Conservation (phyloP, 1,140 invertebrate species). For the Drosophila tristis region DNA sequence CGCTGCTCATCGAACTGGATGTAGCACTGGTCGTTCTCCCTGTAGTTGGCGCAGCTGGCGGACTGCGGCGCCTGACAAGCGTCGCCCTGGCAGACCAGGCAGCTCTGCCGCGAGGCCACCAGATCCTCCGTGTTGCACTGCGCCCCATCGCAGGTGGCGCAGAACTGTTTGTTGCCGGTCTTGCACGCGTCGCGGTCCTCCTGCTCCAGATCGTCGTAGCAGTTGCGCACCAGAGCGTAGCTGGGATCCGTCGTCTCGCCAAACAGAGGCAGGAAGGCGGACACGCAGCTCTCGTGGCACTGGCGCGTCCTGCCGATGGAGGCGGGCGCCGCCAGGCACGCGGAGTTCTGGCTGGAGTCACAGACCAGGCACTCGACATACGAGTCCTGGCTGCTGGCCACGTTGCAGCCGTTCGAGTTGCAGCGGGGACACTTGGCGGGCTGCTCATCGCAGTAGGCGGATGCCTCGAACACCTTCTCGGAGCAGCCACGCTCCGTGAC, state of each 20-base stretch:
- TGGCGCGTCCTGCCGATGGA: constrained; percentile 50
- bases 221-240: constrained; percentile 63
- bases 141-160: constrained; percentile 44
- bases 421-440: constrained; percentile 63
- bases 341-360: constrained; percentile 51
- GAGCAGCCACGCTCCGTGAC: constrained; percentile 68
- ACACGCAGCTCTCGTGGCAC: constrained; percentile 65
- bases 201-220: constrained; percentile 66
- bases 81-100: constrained; percentile 62
- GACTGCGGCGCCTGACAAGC: constrained; percentile 55
- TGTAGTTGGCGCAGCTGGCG: constrained; percentile 53
- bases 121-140: constrained; percentile 65
- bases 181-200: constrained; percentile 59
- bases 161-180: constrained; percentile 39
- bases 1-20: constrained; percentile 66
- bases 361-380: constrained; percentile 72
- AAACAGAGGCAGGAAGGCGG: constrained; percentile 56
- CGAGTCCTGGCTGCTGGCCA: constrained; percentile 42
- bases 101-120: constrained; percentile 62
- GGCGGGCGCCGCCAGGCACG: constrained; percentile 35
- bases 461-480: constrained; percentile 22
- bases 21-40: constrained; percentile 63
- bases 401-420: constrained; percentile 79
- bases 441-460: constrained; percentile 53
- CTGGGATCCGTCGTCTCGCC: constrained; percentile 56